Evolutionary conservation across 2,797 vertebrate genomes (phyloP), one percentile per base, ranked within the genome.

Genomic region (Enoplosus armatus): DNA sequence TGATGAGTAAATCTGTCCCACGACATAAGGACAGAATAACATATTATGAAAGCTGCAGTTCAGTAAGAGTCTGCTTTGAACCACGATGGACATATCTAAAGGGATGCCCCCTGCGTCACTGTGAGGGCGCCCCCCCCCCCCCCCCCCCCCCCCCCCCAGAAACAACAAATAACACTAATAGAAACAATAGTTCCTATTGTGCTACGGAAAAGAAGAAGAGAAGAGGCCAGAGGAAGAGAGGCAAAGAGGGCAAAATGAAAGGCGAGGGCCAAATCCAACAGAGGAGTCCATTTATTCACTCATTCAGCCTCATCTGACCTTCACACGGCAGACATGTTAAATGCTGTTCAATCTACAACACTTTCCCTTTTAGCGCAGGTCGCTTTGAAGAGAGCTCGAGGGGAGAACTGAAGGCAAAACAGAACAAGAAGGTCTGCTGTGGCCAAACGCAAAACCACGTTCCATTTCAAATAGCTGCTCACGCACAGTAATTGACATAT

Each of bases 111-210:
- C 72, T 37, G 84, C 75, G 83, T 88, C 80, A 65, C 89, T 45
- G 83, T 54, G 24, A 63, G 90, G 61, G 70, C 71, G 43, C 56
- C 82, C 69, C n/a, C n/a, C n/a, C n/a, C n/a, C n/a, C n/a, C n/a
- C n/a, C n/a, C n/a, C n/a, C n/a, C n/a, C n/a, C n/a, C n/a, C n/a
- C n/a, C n/a, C n/a, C n/a, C n/a, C 48, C 35, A 90, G 85, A 84
- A 90, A 89, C 80, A 92, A 89, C 87, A 93, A 92, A 90, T 48
- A 84, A n/a, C 47, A 29, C 39, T 2, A 64, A 79, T 11, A 77
- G 63, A 79, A 84, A 90, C 77, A 88, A 80, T 75, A 75, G 79
- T 79, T 87, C 87, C 80, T 86, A 72, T 87, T 90, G 86, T 85
- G 82, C 75, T 58, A 4, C 31, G 60, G 56, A 53, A 22, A 55